Conservation (phyloP, 2,888 invertebrate genomes). For the Mimumesa dahlbomi region DNA sequence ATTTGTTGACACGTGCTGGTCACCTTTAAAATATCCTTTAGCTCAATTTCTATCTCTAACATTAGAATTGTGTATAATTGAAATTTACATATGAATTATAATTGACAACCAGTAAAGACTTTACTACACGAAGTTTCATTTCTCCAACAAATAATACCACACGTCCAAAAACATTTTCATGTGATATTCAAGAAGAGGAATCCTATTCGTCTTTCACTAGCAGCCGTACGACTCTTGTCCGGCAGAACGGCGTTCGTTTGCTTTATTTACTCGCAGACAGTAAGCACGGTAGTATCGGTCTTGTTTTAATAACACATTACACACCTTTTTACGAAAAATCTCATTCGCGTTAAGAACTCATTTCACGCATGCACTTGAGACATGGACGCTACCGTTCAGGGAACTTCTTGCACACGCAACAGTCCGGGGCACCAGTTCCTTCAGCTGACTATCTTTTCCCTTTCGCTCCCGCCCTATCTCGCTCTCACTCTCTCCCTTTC, state of each 20-base stretch:
- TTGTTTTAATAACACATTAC: constrained; percentile 53
- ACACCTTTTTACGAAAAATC: constrained; percentile 62
- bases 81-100: too few species aligned
- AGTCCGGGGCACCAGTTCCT: constrained; percentile 20
- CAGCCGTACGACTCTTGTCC: too few species aligned
- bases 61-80: too few species aligned
- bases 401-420: constrained; percentile 54
- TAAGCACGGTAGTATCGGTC: constrained; percentile 1
- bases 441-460: constrained; percentile 27
- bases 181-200: too few species aligned
- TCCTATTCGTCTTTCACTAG: too few species aligned
- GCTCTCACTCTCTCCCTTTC: background rate
- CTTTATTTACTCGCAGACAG: constrained; percentile 8
- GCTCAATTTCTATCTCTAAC: too few species aligned
- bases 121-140: too few species aligned
- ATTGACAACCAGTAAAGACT: too few species aligned
- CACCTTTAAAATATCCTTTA: too few species aligned
- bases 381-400: constrained; percentile 43
- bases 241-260: constrained; percentile 15
- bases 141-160: too few species aligned
- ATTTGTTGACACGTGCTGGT: too few species aligned
- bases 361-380: constrained; percentile 65
- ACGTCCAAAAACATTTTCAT: too few species aligned
- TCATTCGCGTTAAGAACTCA: constrained; percentile 69
- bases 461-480: background rate